Evolutionary conservation across 2,797 vertebrate species (phyloP).

Genomic region (Sebastes wilsoni): DNA sequence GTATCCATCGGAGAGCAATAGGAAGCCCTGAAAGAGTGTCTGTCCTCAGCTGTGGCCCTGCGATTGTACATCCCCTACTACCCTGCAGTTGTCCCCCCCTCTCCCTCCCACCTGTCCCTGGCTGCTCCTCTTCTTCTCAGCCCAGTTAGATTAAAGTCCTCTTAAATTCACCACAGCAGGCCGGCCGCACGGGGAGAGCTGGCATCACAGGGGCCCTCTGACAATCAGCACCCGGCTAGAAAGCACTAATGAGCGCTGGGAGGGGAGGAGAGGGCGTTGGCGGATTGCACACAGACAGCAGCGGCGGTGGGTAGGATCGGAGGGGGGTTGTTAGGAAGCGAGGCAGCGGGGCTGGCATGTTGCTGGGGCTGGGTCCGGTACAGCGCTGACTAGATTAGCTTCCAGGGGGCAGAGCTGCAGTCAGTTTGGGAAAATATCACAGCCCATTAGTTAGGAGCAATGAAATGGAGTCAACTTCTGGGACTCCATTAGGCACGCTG

Average conservation of each 20-base stretch:
- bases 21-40: constrained; percentile 69
- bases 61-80: constrained; percentile 50
- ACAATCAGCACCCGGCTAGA: constrained; percentile 78
- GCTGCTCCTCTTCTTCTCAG: constrained; percentile 62
- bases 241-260: constrained; percentile 78
- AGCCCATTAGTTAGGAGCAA: constrained; percentile 94
- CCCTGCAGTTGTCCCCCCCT: constrained; percentile 18
- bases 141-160: constrained; percentile 81
- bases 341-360: constrained; percentile 63
- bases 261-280: constrained; percentile 56
- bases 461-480: constrained; percentile 94
- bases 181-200: constrained; percentile 63
- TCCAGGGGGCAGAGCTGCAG: constrained; percentile 84
- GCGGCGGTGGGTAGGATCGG: constrained; percentile 56
- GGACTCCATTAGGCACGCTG: constrained; percentile 92
- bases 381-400: constrained; percentile 82
- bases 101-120: constrained; percentile 62
- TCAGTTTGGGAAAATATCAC: constrained; percentile 91
- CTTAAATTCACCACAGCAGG: constrained; percentile 76
- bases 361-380: constrained; percentile 64
- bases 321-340: constrained; percentile 43
- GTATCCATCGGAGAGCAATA: constrained; percentile 78
- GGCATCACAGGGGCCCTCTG: constrained; percentile 73
- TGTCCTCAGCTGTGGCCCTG: constrained; percentile 69
- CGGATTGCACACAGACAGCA: constrained; percentile 58